phyloP scores from a whole-genome alignment of 2,888 invertebrate genomes.

The Nebria salina region DNA sequence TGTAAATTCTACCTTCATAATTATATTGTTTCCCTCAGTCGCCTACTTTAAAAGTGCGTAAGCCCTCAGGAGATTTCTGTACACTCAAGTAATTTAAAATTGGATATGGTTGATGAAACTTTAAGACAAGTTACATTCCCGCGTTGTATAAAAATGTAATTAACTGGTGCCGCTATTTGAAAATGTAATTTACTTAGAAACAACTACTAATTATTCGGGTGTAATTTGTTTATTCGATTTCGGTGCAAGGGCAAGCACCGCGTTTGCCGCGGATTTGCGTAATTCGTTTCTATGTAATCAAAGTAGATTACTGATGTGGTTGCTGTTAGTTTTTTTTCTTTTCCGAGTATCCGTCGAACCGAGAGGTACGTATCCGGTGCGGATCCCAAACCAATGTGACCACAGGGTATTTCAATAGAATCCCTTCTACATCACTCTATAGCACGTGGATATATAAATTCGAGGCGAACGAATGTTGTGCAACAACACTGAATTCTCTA shows the following conservation, averaged over 20 bases:
- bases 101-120: neutral
- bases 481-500: neutral
- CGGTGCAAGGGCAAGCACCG: neutral
- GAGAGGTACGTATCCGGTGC: constrained; percentile 11
- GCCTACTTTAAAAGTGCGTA: neutral
- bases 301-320: constrained; percentile 31
- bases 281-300: constrained; percentile 28
- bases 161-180: constrained; percentile 17
- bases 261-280: constrained; percentile 31
- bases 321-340: constrained; percentile 25
- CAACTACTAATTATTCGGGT: constrained; percentile 36
- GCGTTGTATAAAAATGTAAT: constrained; percentile 25
- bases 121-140: neutral
- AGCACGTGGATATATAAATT: neutral
- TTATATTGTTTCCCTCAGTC: neutral
- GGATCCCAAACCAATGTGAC: constrained; percentile 32
- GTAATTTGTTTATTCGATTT: constrained; percentile 42
- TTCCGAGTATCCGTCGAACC: constrained; percentile 16
- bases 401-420: constrained; percentile 28
- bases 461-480: neutral
- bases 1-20: neutral
- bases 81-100: neutral
- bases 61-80: neutral
- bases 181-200: constrained; percentile 40
- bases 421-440: constrained; percentile 12